Percentiles rank a stretch among this genome's conserved stretches.
Evolutionary conservation across 2,113 vertebrate species (phyloP).

Genomic region (Pedetes capensis): DNA sequence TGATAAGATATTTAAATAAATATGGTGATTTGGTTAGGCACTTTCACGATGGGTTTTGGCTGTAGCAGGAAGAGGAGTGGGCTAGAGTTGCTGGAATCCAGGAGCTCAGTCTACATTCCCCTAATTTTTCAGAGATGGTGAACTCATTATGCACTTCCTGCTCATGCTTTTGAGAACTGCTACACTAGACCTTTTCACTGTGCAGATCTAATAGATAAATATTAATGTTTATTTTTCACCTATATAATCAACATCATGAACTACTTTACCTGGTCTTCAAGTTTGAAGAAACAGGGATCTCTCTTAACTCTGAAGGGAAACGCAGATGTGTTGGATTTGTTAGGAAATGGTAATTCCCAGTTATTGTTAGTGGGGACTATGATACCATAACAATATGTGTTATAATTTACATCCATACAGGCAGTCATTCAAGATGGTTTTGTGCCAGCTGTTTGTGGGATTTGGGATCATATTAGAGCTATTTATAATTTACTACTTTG

Average conservation of each 20-base stretch:
- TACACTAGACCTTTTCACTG: neutral
- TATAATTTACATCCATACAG: conserved; percentile 75
- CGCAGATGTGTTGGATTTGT: neutral
- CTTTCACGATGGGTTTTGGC: neutral
- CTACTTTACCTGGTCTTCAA: neutral
- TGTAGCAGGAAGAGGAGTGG: neutral
- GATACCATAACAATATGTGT: conserved; percentile 75
- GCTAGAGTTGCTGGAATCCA: neutral
- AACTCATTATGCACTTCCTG: neutral
- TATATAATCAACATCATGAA: neutral
- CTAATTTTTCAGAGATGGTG: neutral
- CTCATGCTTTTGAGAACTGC: neutral
- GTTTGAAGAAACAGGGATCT: neutral
- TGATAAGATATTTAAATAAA: conserved; percentile 35
- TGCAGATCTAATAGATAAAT: neutral
- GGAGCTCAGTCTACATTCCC: neutral
- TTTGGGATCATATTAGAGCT: conserved; percentile 76
- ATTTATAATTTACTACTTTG: conserved; percentile 79
- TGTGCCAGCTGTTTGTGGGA: conserved; percentile 80
- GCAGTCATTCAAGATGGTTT: conserved; percentile 76
- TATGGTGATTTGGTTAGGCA: neutral
- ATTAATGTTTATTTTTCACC: conserved; percentile 10
- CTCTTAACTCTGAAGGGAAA: neutral
- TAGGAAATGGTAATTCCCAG: conserved; percentile 40
- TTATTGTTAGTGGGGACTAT: conserved; percentile 68